Percentiles rank a stretch among this genome's conserved stretches.
Evolutionary conservation across 2,888 invertebrate species (phyloP).

Genomic region (Ectemnius lituratus): DNA sequence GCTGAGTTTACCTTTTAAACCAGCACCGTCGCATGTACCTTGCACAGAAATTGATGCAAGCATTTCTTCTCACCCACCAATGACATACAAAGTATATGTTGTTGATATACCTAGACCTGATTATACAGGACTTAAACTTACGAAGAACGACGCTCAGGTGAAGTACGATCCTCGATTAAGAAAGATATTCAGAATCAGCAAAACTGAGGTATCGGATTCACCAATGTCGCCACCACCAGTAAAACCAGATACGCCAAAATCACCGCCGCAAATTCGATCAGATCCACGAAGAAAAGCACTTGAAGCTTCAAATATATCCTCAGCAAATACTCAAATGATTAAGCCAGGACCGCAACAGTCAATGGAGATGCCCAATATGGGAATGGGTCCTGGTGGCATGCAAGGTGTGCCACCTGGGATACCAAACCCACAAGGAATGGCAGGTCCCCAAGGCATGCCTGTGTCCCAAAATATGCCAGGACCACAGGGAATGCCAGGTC

Average conservation of each 20-base stretch:
- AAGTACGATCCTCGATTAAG: slow-evolving; percentile 87
- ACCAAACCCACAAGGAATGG: slow-evolving; percentile 44
- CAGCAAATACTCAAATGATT: slow-evolving; percentile 59
- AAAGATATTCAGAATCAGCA: slow-evolving; percentile 85
- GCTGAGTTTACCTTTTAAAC: slow-evolving; percentile 87
- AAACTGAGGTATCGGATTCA: slow-evolving; percentile 81
- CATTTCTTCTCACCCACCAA: slow-evolving; percentile 87
- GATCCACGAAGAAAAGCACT: slow-evolving; percentile 74
- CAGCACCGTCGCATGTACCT: slow-evolving; percentile 89
- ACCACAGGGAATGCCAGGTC: slow-evolving; percentile 50
- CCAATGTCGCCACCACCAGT: slow-evolving; percentile 81
- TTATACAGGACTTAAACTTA: slow-evolving; percentile 86
- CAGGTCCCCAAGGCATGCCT: slow-evolving; percentile 24
- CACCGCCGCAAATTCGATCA: slow-evolving; percentile 71
- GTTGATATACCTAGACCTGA: slow-evolving; percentile 87
- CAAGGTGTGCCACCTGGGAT: slow-evolving; percentile 38
- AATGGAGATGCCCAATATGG: slow-evolving; percentile 61
- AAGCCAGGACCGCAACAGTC: slow-evolving; percentile 53
- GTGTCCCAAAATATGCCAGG: slow-evolving; percentile 43
- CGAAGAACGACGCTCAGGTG: slow-evolving; percentile 84
- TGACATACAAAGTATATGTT: slow-evolving; percentile 82
- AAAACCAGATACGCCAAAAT: slow-evolving; percentile 77
- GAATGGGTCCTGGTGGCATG: slow-evolving; percentile 54
- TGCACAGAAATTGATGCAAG: slow-evolving; percentile 93
- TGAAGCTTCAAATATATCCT: slow-evolving; percentile 62